Conservation (phyloP, 2,113 vertebrate species). For the Cryptotis parvus region DNA sequence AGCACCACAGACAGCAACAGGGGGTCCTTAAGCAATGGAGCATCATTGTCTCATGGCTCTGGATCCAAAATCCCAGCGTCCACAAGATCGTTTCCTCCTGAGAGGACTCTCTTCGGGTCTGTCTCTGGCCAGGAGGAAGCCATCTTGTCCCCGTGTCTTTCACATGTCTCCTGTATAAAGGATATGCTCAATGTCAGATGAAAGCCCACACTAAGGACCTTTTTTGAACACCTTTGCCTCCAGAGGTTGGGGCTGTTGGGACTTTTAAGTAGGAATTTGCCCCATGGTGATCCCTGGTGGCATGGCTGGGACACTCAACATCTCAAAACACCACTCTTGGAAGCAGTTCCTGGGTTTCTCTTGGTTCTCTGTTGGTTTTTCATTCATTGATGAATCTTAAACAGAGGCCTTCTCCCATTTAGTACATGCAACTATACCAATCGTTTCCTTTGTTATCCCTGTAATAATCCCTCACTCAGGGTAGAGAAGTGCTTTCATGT, state of each 20-base stretch:
- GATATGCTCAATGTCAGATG: background rate
- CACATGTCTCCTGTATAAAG: background rate
- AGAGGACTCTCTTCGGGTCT: background rate
- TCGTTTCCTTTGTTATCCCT: background rate
- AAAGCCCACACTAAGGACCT: background rate
- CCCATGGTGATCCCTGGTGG: too few species aligned
- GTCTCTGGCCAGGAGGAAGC: background rate
- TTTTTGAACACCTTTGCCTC: background rate
- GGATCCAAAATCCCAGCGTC: background rate
- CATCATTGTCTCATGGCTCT: too few species aligned
- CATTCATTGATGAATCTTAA: background rate
- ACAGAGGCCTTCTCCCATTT: background rate
- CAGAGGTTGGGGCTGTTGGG: background rate
- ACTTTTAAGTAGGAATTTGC: background rate
- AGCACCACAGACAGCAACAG: background rate
- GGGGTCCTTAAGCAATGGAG: background rate
- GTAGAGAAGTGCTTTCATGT: background rate
- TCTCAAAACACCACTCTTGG: constrained; percentile 23
- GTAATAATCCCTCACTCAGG: background rate
- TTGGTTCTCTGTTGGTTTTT: background rate
- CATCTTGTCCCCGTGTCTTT: background rate
- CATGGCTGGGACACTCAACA: background rate
- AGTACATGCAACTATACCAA: background rate
- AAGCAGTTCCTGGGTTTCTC: background rate
- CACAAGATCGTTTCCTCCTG: background rate